Evolutionary conservation across 2,888 invertebrate genomes (phyloP).

Genomic region (Drosophila fulvimacula): DNA sequence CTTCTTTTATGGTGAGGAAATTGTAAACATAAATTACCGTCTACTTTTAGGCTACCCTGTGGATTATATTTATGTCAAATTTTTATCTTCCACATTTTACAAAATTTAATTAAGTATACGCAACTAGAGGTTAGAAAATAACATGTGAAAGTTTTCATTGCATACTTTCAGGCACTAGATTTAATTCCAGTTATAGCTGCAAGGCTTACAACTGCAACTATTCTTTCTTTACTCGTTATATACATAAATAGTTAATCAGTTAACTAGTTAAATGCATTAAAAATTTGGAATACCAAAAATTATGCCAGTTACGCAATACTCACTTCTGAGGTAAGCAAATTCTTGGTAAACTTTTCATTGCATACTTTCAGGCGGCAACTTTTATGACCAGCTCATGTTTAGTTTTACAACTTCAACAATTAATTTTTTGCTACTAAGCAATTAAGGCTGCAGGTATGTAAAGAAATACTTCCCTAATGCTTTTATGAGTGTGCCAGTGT

Average conservation of each 20-base stretch:
- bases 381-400: neutral
- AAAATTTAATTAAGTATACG: neutral
- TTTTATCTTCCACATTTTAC: neutral
- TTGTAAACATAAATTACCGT: neutral
- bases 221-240: too few species aligned
- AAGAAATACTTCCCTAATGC: neutral
- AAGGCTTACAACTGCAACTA: too few species aligned
- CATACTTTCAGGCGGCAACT: neutral
- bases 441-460: neutral
- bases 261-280: too few species aligned
- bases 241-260: too few species aligned
- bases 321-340: too few species aligned
- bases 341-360: neutral
- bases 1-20: neutral
- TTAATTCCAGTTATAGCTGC: too few species aligned
- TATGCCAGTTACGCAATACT: too few species aligned
- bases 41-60: conserved; percentile 31
- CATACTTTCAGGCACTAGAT: neutral
- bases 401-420: neutral
- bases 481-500: conserved; percentile 8
- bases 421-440: neutral
- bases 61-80: too few species aligned
- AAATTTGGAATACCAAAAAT: too few species aligned
- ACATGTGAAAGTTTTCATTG: neutral
- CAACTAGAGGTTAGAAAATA: neutral